Evolutionary conservation across 2,888 invertebrate genomes (phyloP).

Genomic region (Osedax frankpressi): DNA sequence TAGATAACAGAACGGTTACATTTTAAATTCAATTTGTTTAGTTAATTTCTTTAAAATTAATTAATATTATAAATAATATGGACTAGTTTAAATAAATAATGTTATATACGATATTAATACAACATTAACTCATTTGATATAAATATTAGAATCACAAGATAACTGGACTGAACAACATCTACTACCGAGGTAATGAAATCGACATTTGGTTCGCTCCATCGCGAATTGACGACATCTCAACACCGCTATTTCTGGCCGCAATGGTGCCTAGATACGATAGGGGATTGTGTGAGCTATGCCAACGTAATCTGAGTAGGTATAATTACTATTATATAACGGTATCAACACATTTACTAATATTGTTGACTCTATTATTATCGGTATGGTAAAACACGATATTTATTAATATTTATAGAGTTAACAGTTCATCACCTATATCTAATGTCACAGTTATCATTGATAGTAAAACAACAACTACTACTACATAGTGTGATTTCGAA

Average conservation of each 20-base stretch:
- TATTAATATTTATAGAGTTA: too few species aligned
- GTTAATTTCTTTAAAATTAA: too few species aligned
- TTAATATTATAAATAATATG: too few species aligned
- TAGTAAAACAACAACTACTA: background rate
- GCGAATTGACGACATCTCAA: background rate
- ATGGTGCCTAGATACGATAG: background rate
- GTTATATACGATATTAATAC: too few species aligned
- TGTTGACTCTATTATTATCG: too few species aligned
- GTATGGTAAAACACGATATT: too few species aligned
- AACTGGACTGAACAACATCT: background rate
- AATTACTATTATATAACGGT: too few species aligned
- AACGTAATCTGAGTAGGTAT: background rate
- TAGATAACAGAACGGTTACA: background rate
- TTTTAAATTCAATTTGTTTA: too few species aligned
- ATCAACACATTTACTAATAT: too few species aligned
- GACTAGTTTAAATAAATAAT: too few species aligned
- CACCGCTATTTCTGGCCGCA: background rate
- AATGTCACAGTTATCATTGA: background rate
- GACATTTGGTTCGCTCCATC: background rate
- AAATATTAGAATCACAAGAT: background rate
- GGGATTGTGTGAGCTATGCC: background rate
- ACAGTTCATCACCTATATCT: background rate
- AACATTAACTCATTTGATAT: too few species aligned
- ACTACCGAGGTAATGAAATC: background rate
- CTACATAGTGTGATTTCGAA: background rate